These are phyloP conservation scores for Clarias magur DNA, from an alignment of 2,113 vertebrate species.

Conservation along the genomic window DNA sequence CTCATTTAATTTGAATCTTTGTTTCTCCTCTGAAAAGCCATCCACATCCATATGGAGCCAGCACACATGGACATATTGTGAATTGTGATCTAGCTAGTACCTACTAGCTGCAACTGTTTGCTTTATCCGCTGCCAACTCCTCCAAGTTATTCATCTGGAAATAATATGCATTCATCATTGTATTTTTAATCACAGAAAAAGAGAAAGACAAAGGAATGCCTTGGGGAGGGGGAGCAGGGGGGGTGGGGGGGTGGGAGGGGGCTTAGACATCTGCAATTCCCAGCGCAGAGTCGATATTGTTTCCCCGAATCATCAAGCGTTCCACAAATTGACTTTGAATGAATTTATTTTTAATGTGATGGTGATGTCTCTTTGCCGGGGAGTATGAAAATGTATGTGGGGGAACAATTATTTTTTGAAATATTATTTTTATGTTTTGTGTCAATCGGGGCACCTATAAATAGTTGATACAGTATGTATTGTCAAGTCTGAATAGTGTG, in stretches of 20 bases:
- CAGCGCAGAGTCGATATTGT: slow-evolving; percentile 74
- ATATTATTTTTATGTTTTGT: neutral
- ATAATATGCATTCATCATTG: slow-evolving; percentile 81
- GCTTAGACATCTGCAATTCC: slow-evolving; percentile 71
- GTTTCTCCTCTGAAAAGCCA: slow-evolving; percentile 52
- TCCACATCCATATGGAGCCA: slow-evolving; percentile 54
- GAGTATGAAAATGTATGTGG: slow-evolving; percentile 52
- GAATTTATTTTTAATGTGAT: slow-evolving; percentile 79
- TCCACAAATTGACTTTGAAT: slow-evolving; percentile 78
- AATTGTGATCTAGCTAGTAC: slow-evolving; percentile 65
- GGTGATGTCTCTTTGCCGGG: slow-evolving; percentile 64
- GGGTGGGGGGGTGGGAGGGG: slow-evolving; percentile 55
- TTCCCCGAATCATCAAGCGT: slow-evolving; percentile 76
- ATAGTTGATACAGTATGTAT: neutral
- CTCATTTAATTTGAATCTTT: neutral
- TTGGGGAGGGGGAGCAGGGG: slow-evolving; percentile 62
- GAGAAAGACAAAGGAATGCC: slow-evolving; percentile 80
- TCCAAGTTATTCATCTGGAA: slow-evolving; percentile 81
- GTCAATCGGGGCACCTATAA: neutral
- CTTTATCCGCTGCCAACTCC: slow-evolving; percentile 76
- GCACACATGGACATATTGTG: slow-evolving; percentile 60
- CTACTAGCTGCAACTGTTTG: slow-evolving; percentile 66
- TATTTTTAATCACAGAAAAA: slow-evolving; percentile 82
- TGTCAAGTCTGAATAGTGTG: neutral
- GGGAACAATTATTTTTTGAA: neutral